Conservation (phyloP, 2,888 invertebrate genomes). For the Monoplex corrugatus region DNA sequence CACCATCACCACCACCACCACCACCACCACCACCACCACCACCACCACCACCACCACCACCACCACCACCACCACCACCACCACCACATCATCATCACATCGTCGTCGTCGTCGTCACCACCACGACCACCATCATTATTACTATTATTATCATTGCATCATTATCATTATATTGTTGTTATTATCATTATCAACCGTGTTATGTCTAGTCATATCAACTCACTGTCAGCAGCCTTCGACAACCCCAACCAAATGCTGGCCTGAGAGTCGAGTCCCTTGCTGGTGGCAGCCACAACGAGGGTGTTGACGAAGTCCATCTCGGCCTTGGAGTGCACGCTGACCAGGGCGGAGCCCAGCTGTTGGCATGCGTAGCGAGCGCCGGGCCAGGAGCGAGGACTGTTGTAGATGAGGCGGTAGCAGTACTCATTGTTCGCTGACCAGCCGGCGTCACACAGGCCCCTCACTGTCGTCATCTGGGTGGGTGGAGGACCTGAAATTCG, state of each 20-base stretch:
- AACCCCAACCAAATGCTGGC: conserved; percentile 34
- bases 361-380: conserved; percentile 60
- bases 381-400: conserved; percentile 55
- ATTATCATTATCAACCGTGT: no score
- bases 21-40: neutral
- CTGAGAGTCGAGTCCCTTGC: neutral
- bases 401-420: conserved; percentile 58
- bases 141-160: no score
- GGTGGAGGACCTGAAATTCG: conserved; percentile 52
- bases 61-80: no score
- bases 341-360: conserved; percentile 59
- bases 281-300: neutral
- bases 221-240: conserved; percentile 5
- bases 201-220: no score
- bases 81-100: no score
- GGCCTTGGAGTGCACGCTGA: conserved; percentile 55
- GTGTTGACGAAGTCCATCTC: conserved; percentile 58
- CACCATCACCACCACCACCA: no score
- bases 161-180: no score
- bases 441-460: conserved; percentile 59
- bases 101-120: no score
- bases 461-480: conserved; percentile 45
- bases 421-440: conserved; percentile 59
- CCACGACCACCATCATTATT: no score
- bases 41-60: neutral